These are phyloP conservation scores for Drosophila rubida DNA, from an alignment of 2,888 invertebrate species.

Conservation along the genomic window DNA sequence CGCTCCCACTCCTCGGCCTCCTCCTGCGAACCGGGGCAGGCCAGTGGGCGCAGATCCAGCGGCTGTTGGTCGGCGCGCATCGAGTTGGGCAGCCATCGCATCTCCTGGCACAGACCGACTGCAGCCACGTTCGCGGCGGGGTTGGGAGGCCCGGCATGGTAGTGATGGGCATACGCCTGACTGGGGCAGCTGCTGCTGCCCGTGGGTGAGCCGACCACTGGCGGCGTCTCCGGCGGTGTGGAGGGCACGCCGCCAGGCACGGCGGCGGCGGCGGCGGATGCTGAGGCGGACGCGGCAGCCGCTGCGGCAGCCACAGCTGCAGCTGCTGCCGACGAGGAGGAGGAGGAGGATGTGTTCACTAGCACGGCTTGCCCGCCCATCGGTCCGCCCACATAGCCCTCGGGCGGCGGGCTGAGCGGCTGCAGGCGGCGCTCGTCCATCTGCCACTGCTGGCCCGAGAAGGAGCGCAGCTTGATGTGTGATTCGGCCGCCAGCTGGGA, in stretches of 20 bases:
- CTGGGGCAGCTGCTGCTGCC: slow-evolving; percentile 81
- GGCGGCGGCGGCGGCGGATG: slow-evolving; percentile 50
- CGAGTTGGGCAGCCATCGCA: slow-evolving; percentile 91
- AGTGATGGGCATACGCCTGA: slow-evolving; percentile 76
- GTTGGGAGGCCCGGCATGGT: slow-evolving; percentile 57
- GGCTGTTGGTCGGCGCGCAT: slow-evolving; percentile 89
- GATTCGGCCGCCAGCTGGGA: slow-evolving; percentile 69
- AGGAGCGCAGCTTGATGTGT: slow-evolving; percentile 82
- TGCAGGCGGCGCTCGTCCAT: slow-evolving; percentile 86
- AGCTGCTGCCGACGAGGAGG: slow-evolving; percentile 28
- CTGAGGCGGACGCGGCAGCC: slow-evolving; percentile 41
- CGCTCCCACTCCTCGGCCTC: slow-evolving; percentile 89
- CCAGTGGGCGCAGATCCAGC: slow-evolving; percentile 91
- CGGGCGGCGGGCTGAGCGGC: slow-evolving; percentile 88
- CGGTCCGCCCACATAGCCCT: slow-evolving; percentile 87
- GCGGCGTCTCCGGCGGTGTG: slow-evolving; percentile 94
- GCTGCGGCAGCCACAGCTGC: slow-evolving; percentile 16
- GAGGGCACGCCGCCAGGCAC: slow-evolving; percentile 89
- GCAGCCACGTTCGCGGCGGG: slow-evolving; percentile 55
- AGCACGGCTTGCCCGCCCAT: slow-evolving; percentile 86
- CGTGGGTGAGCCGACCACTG: slow-evolving; percentile 87
- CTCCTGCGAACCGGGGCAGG: slow-evolving; percentile 86
- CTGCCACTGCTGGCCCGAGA: slow-evolving; percentile 84
- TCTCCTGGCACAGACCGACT: slow-evolving; percentile 88
- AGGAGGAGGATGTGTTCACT: slow-evolving; percentile 81